Conservation (phyloP, 1,140 invertebrate species). For the Capitella teleta region DNA sequence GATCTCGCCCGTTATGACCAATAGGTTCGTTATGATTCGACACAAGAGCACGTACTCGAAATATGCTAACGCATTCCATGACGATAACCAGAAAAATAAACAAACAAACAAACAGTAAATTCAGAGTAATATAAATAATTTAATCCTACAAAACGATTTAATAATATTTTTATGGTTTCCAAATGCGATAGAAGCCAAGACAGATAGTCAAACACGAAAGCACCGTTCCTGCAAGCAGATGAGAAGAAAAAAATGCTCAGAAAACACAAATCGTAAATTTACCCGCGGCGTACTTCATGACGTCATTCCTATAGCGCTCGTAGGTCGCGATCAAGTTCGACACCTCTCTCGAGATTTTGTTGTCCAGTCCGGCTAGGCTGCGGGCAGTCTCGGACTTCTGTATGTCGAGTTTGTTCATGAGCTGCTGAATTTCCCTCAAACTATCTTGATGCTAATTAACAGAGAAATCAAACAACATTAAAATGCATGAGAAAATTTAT, state of each 20-base stretch:
- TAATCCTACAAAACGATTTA: no score
- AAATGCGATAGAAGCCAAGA: conserved; percentile 15
- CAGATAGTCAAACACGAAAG: conserved; percentile 13
- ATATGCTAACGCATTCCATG: no score
- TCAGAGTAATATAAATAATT: no score
- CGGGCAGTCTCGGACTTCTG: conserved; percentile 8
- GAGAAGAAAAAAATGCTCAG: not conserved
- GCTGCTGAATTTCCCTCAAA: conserved; percentile 25
- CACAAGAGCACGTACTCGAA: no score
- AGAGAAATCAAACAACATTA: conserved; percentile 2
- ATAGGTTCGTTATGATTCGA: no score
- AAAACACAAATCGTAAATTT: not conserved
- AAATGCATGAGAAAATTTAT: no score
- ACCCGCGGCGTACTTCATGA: conserved; percentile 33
- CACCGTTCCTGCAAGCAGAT: conserved; percentile 12
- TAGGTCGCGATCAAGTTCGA: conserved; percentile 33
- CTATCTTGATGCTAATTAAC: conserved; percentile 13
- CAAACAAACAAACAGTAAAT: no score
- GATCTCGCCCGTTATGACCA: no score
- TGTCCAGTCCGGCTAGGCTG: conserved; percentile 19
- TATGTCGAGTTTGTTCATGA: conserved; percentile 10
- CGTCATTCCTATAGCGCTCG: conserved; percentile 38
- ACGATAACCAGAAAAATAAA: no score
- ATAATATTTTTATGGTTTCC: no score
- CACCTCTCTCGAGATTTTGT: conserved; percentile 36